Evolutionary conservation across 2,888 invertebrate species (phyloP).

Genomic region (Erynnis tages): DNA sequence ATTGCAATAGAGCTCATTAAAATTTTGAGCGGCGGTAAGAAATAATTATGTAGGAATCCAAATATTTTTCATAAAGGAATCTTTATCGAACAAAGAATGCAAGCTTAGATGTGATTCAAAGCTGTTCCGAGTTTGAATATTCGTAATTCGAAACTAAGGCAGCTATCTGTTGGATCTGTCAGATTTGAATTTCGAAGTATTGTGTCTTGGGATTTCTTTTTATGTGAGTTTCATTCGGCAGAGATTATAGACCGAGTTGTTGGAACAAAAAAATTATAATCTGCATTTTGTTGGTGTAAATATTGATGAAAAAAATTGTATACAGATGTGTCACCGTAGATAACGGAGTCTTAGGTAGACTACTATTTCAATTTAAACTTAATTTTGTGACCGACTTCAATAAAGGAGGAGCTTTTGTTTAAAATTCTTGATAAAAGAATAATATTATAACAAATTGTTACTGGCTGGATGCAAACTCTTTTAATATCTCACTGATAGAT

Average conservation of each 20-base stretch:
- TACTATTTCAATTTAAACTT: no score
- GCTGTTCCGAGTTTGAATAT: slow-evolving; percentile 28
- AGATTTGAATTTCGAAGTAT: slow-evolving; percentile 31
- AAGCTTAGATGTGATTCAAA: slow-evolving; percentile 27
- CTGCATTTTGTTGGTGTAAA: no score
- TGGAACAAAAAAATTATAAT: not conserved
- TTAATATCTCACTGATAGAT: no score
- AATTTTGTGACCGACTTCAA: no score
- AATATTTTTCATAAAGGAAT: slow-evolving; percentile 28
- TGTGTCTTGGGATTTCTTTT: slow-evolving; percentile 24
- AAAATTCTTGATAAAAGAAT: no score
- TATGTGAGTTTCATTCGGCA: slow-evolving; percentile 13
- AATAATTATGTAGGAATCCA: slow-evolving; percentile 12
- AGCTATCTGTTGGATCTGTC: slow-evolving; percentile 29
- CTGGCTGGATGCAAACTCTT: no score
- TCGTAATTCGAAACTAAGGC: slow-evolving; percentile 32
- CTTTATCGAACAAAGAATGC: slow-evolving; percentile 26
- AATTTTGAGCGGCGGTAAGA: not conserved
- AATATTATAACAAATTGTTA: no score
- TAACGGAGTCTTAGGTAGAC: no score
- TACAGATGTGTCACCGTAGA: no score
- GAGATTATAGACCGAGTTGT: slow-evolving; percentile 10
- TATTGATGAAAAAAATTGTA: no score
- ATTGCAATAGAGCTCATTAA: not conserved
- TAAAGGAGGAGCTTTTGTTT: no score